Percentiles rank a stretch among this genome's conserved stretches.
Evolutionary conservation across 2,888 invertebrate species (phyloP).

Genomic region (Coecobrya sp.): DNA sequence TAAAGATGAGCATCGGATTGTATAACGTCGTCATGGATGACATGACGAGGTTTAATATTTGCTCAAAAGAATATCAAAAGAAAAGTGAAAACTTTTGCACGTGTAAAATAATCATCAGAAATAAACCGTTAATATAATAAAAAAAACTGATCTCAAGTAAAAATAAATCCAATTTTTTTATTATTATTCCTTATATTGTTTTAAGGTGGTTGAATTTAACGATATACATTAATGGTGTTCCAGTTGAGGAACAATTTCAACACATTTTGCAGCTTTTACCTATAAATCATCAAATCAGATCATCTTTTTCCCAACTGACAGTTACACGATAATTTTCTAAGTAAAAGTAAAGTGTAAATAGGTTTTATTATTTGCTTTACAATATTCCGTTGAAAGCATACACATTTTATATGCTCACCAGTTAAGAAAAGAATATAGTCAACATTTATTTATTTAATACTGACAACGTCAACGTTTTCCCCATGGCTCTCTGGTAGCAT

Average conservation of each 20-base stretch:
- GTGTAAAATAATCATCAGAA: not conserved
- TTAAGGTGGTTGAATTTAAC: not conserved
- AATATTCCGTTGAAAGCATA: not conserved
- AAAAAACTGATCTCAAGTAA: not conserved
- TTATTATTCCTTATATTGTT: not conserved
- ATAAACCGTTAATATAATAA: constrained; percentile 15
- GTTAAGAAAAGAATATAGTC: too few relatives aligned
- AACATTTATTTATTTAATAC: too few relatives aligned
- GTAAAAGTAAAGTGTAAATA: not conserved
- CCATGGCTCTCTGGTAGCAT: not conserved
- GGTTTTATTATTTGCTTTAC: not conserved
- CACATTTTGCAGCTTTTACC: not conserved
- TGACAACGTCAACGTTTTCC: not conserved
- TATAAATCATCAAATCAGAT: not conserved
- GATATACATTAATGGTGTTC: too few relatives aligned
- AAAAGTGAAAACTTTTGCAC: constrained; percentile 42
- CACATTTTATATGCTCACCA: too few relatives aligned
- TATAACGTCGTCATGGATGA: constrained; percentile 20
- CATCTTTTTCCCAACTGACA: not conserved
- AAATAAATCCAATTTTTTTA: constrained; percentile 13
- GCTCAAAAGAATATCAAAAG: not conserved
- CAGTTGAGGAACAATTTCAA: too few relatives aligned
- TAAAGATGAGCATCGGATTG: not conserved
- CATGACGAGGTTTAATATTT: not conserved
- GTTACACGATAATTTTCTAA: not conserved